Evolutionary conservation across 2,113 vertebrate species (phyloP), one percentile per base, ranked within the genome.

Genomic region (Mus musculus): DNA sequence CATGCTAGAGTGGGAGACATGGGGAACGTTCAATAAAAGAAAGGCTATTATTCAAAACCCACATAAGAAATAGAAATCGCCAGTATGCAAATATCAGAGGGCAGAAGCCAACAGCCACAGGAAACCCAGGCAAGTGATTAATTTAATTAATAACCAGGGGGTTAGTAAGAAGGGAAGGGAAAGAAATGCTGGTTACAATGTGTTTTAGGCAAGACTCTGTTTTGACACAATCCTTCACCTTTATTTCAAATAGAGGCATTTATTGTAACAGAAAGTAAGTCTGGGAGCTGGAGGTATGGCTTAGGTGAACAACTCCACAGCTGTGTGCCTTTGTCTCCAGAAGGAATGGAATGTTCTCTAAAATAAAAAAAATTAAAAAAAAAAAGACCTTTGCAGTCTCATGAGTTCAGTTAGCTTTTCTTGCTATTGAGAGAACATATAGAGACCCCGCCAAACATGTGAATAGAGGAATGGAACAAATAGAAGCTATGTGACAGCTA

Each of bases 401-500:
- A n/a, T 10, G 30, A 20, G 6, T 61, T 72, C 24, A 5, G 89
- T 72, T 19, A 24, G 3, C 30, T 54, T 81, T 33, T 69, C 20
- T 71, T 90, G 26, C 26, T 54, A 49, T 1, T 80, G 71, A 90
- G 56, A 72, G 71, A n/a, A 75, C 36, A 91, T n/a, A 46, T 0
- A 5, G 49, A 63, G 16, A 49, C 16, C 36, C 24, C 42, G 39
- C 2, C 1, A 9, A 49, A 49, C 33, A 2, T 3, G 0, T 82
- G 72, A 26, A 24, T 0, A 28, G 30, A 81, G 36, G 36, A 36
- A 42, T 0, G 3, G 42, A 28, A 52, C 11, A 22, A 30, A 42
- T 0, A 10, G 24, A 0, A 28, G 16, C 8, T 16, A 49, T 42
- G 20, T 7, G 36, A 10, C 26, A 59, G 28, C 6, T 5, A 2